A percentile compares a stretch with the other conserved stretches of the same genome.
Conservation (phyloP, 2,797 vertebrate species). For the Picus viridis region DNA sequence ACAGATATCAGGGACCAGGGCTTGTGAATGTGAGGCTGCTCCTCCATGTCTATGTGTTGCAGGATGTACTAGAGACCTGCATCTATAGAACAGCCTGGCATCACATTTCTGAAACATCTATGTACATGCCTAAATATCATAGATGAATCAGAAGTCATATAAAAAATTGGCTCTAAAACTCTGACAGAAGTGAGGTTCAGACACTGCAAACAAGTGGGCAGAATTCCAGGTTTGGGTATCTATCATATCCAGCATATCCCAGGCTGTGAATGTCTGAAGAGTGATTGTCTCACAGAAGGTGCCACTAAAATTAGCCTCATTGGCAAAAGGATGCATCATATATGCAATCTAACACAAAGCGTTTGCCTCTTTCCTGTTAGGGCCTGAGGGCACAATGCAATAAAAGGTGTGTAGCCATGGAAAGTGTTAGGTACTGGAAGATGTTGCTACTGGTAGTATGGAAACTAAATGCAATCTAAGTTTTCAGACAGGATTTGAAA, state of each 20-base stretch:
- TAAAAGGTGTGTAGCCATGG: not conserved
- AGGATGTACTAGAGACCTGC: not conserved
- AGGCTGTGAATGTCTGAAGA: not conserved
- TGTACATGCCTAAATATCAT: not conserved
- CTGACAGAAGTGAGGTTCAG: not conserved
- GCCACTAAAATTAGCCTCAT: not conserved
- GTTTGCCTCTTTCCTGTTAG: conserved; percentile 7
- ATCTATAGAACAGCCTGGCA: not conserved
- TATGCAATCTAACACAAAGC: not conserved
- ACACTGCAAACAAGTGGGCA: not conserved
- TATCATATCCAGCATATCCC: not conserved
- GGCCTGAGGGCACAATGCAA: not conserved
- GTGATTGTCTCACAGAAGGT: not conserved
- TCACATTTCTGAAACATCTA: not conserved
- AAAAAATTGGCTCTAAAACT: not conserved
- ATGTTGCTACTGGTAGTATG: not conserved
- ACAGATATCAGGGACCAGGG: not conserved
- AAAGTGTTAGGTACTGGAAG: not conserved
- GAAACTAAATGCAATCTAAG: not conserved
- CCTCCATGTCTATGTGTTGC: not conserved
- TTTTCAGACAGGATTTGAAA: not conserved
- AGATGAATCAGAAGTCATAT: not conserved
- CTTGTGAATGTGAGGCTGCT: not conserved
- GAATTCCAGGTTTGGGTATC: not conserved
- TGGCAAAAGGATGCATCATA: not conserved